phyloP scores from a whole-genome alignment of 2,888 invertebrate genomes.

The Tinea pellionella region DNA sequence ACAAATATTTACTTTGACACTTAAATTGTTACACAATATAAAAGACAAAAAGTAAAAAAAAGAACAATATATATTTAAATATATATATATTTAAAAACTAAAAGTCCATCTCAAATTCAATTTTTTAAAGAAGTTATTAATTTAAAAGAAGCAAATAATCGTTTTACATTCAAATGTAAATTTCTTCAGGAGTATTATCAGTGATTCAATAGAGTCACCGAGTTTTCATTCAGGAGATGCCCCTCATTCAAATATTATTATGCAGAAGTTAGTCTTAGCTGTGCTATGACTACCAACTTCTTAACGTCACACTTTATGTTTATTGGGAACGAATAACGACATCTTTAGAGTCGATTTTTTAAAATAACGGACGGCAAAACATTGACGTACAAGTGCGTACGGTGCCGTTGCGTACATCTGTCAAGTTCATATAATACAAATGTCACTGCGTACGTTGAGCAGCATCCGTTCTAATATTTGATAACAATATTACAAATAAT shows the following conservation, averaged over 20 bases:
- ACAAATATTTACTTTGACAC: too few species aligned
- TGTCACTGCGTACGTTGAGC: too few species aligned
- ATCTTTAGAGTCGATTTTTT: conserved; percentile 18
- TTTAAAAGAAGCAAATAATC: conserved; percentile 56
- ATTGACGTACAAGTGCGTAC: too few species aligned
- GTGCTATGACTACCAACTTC: conserved; percentile 23
- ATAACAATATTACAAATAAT: too few species aligned
- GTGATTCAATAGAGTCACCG: conserved; percentile 35
- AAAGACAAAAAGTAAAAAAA: too few species aligned
- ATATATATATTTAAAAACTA: not conserved
- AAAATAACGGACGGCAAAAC: not conserved
- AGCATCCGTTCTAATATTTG: too few species aligned
- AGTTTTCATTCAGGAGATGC: conserved; percentile 41
- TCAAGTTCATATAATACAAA: too few species aligned
- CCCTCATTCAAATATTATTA: conserved; percentile 44
- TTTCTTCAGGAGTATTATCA: conserved; percentile 36
- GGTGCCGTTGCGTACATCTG: too few species aligned
- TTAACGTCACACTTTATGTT: conserved; percentile 35
- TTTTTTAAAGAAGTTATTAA: conserved; percentile 26
- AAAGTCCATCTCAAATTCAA: conserved; percentile 17
- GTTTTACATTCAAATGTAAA: conserved; percentile 54
- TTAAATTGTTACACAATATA: too few species aligned
- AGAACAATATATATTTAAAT: too few species aligned
- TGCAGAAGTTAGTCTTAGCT: conserved; percentile 31
- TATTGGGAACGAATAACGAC: conserved; percentile 23